Percentiles rank a stretch among this genome's conserved stretches.
These are phyloP conservation scores for Coreoperca whiteheadi DNA, from an alignment of 2,113 vertebrate species.

Conservation along the genomic window DNA sequence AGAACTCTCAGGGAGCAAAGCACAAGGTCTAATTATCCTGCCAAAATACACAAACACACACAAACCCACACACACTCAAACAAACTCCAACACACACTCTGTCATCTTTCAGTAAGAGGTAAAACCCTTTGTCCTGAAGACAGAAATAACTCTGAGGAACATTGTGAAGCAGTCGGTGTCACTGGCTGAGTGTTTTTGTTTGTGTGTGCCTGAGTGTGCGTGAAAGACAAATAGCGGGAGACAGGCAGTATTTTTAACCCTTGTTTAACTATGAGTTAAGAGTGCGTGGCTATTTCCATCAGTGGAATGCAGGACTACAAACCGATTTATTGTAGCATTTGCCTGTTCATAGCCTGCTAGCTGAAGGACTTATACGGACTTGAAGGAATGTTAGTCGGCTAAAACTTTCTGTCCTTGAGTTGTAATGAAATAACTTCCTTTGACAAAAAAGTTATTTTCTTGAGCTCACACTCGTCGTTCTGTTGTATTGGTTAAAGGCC, in stretches of 20 bases:
- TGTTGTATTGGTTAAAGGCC: too few relatives aligned
- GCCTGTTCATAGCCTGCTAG: neutral
- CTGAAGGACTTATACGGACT: neutral
- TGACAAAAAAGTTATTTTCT: neutral
- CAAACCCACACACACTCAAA: slow-evolving; percentile 2
- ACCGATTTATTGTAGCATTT: neutral
- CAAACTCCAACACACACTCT: slow-evolving; percentile 42
- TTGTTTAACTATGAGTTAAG: slow-evolving; percentile 7
- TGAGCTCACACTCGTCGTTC: neutral
- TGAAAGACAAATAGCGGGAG: slow-evolving; percentile 33
- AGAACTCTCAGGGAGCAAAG: slow-evolving; percentile 73
- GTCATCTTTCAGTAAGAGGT: slow-evolving; percentile 67
- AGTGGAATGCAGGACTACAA: neutral
- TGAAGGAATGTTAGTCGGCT: neutral
- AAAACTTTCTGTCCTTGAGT: neutral
- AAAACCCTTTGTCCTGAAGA: slow-evolving; percentile 68
- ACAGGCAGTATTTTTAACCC: slow-evolving; percentile 15
- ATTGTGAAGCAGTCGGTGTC: slow-evolving; percentile 56
- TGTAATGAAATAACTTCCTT: neutral
- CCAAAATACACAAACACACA: slow-evolving; percentile 55
- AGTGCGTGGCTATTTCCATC: neutral
- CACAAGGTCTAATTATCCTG: slow-evolving; percentile 80
- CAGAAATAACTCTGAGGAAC: slow-evolving; percentile 72
- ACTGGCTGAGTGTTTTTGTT: slow-evolving; percentile 55
- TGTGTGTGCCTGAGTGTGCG: slow-evolving; percentile 35